Conservation (phyloP, 2,888 invertebrate genomes). For the Omphaloscelis lunosa region DNA sequence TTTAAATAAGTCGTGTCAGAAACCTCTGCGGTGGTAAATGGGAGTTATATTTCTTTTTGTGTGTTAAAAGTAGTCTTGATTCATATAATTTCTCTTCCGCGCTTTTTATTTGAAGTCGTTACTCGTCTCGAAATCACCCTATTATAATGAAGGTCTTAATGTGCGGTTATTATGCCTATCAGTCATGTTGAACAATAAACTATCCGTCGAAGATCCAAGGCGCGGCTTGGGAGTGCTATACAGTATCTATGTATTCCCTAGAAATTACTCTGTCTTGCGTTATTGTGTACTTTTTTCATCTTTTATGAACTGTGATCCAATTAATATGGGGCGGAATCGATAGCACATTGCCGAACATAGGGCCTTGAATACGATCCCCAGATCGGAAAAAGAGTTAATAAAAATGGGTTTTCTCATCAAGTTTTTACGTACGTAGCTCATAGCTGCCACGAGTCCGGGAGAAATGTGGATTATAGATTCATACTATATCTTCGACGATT, state of each 20-base stretch:
- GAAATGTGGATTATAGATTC: background rate
- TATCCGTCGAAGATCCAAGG: conserved; percentile 25
- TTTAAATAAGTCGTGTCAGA: conserved; percentile 52
- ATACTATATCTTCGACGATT: background rate
- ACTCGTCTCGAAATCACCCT: conserved; percentile 31
- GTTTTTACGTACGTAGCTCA: background rate
- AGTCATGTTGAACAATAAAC: conserved; percentile 64
- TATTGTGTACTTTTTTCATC: conserved; percentile 4
- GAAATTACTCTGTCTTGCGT: conserved; percentile 20
- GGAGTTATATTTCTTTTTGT: conserved; percentile 45
- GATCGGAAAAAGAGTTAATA: too few relatives aligned
- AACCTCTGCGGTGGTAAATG: conserved; percentile 49
- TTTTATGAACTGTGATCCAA: conserved; percentile 3
- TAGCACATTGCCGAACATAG: background rate
- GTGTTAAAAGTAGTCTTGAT: conserved; percentile 40
- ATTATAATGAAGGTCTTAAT: conserved; percentile 63
- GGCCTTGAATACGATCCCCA: background rate
- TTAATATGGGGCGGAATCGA: background rate
- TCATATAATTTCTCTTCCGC: conserved; percentile 34
- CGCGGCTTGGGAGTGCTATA: conserved; percentile 13
- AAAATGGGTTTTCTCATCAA: background rate
- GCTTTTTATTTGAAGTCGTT: conserved; percentile 34
- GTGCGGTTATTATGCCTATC: conserved; percentile 65
- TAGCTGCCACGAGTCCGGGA: too few relatives aligned
- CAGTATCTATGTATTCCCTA: background rate